Evolutionary conservation across 2,888 invertebrate species (phyloP).

Genomic region (Leucoma salicis): DNA sequence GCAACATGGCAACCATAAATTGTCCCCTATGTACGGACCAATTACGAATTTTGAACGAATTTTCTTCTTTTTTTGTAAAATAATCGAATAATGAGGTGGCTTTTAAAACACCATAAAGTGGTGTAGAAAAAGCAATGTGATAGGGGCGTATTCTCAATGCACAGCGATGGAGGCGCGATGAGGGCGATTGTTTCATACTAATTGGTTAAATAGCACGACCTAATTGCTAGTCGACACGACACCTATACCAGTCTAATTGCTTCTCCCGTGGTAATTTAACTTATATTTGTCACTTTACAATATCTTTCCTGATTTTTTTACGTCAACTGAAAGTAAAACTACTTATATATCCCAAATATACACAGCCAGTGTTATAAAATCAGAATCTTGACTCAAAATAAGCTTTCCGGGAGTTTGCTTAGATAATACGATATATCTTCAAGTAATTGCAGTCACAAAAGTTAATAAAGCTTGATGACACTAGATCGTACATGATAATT

Average conservation of each 20-base stretch:
- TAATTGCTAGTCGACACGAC: constrained; percentile 73
- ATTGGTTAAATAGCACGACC: constrained; percentile 76
- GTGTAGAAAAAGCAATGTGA: constrained; percentile 67
- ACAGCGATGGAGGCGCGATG: constrained; percentile 48
- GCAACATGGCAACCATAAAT: constrained; percentile 67
- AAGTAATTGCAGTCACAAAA: too few relatives aligned
- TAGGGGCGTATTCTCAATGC: constrained; percentile 48
- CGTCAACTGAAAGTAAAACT: too few relatives aligned
- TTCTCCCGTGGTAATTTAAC: constrained; percentile 15
- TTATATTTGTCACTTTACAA: background rate
- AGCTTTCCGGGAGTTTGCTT: too few relatives aligned
- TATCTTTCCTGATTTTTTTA: too few relatives aligned
- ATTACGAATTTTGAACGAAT: constrained; percentile 47
- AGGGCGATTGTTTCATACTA: constrained; percentile 76
- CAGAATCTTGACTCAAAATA: too few relatives aligned
- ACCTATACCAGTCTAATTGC: constrained; percentile 38
- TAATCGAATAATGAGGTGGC: constrained; percentile 71
- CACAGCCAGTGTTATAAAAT: too few relatives aligned
- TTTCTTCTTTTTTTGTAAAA: constrained; percentile 62
- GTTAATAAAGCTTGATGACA: too few relatives aligned
- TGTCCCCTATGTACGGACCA: constrained; percentile 72
- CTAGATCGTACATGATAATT: constrained; percentile 20
- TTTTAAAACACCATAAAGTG: constrained; percentile 77
- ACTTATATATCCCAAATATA: too few relatives aligned
- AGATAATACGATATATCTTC: too few relatives aligned